Percentiles rank a stretch among this genome's conserved stretches.
phyloP scores from a whole-genome alignment of 2,888 invertebrate genomes.

The Caenorhabditis japonica region DNA sequence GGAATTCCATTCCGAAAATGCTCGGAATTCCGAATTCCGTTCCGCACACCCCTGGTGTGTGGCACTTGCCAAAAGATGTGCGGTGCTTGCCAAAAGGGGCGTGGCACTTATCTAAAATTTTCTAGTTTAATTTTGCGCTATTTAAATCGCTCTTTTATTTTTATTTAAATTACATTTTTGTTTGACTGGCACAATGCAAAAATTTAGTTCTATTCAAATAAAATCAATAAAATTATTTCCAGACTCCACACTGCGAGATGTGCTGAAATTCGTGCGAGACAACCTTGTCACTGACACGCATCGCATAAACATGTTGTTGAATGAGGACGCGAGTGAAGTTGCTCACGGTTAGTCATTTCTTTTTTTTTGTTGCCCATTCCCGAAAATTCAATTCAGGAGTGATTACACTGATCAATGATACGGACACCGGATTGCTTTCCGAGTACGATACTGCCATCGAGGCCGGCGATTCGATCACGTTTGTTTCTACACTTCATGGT shows the following conservation, averaged over 20 bases:
- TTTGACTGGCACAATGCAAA: no score
- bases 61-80: no score
- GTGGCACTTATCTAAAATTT: no score
- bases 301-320: slow-evolving; percentile 48
- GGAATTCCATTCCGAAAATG: no score
- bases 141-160: not conserved
- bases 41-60: no score
- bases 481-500: slow-evolving; percentile 56
- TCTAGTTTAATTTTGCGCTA: not conserved
- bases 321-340: slow-evolving; percentile 43
- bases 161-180: no score
- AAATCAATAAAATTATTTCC: not conserved
- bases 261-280: slow-evolving; percentile 40
- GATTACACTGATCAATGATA: slow-evolving; percentile 50
- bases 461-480: slow-evolving; percentile 44
- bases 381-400: slow-evolving; percentile 21
- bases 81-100: no score
- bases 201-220: no score
- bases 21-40: no score
- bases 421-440: slow-evolving; percentile 38
- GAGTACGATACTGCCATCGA: slow-evolving; percentile 52
- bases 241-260: slow-evolving; percentile 38
- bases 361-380: not conserved
- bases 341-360: slow-evolving; percentile 32
- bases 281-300: slow-evolving; percentile 42